Evolutionary conservation across 2,113 vertebrate genomes (phyloP).

Genomic region (Prunella himalayana): DNA sequence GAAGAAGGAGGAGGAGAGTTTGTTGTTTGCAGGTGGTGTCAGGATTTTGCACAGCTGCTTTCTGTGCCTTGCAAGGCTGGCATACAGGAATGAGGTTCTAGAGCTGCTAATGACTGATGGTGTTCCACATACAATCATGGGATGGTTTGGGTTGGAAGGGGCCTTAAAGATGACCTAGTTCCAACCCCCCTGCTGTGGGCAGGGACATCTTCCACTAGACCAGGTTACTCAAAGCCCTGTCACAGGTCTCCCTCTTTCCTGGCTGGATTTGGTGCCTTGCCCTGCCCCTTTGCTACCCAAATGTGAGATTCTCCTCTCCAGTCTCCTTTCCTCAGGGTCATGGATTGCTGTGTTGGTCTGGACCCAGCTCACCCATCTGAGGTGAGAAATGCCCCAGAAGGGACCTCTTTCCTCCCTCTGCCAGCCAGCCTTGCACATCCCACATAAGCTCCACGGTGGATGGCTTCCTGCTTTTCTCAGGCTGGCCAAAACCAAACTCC

Average conservation of each 20-base stretch:
- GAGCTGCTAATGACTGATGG: not conserved
- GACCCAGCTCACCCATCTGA: not conserved
- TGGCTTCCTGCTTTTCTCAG: not conserved
- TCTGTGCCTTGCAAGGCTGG: not conserved
- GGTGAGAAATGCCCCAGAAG: not conserved
- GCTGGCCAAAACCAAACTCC: not conserved
- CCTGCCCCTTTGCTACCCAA: not conserved
- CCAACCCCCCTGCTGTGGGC: fast-evolving
- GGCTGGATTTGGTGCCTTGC: not conserved
- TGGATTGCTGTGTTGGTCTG: not conserved
- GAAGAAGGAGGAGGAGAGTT: not conserved
- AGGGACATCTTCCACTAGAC: not conserved
- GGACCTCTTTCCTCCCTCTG: not conserved
- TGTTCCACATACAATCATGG: not conserved
- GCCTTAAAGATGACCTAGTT: not conserved
- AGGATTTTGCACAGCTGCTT: not conserved
- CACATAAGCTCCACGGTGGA: fast-evolving
- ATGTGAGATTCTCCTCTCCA: not conserved
- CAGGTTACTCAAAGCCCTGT: not conserved
- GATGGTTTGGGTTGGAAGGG: not conserved
- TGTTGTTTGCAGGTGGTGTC: not conserved
- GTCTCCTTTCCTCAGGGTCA: not conserved
- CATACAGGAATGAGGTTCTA: not conserved
- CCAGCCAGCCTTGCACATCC: not conserved
- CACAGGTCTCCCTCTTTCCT: not conserved